phyloP scores from a whole-genome alignment of 2,888 invertebrate genomes.

The Tetragnatha montana region DNA sequence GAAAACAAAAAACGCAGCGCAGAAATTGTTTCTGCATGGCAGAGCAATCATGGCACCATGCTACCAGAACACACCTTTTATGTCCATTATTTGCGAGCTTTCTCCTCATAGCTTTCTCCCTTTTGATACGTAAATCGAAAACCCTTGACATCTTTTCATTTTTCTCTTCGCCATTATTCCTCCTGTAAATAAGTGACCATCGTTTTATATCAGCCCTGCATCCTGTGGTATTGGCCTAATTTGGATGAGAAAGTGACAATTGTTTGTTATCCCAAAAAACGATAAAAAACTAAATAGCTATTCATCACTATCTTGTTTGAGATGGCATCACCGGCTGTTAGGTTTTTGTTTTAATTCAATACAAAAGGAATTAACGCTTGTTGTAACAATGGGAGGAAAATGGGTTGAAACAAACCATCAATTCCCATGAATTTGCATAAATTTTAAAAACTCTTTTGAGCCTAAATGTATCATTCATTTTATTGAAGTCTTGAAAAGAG shows the following conservation, averaged over 20 bases:
- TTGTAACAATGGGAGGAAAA: background rate
- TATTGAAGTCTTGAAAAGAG: no score
- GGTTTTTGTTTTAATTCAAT: background rate
- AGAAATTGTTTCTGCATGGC: slow-evolving; percentile 64
- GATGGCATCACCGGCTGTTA: background rate
- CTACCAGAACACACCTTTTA: slow-evolving; percentile 39
- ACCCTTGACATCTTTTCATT: slow-evolving; percentile 64
- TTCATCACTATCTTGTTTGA: background rate
- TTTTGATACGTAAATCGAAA: slow-evolving; percentile 56
- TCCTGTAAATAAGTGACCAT: slow-evolving; percentile 17
- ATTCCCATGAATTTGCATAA: background rate
- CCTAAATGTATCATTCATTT: background rate
- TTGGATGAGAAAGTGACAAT: slow-evolving; percentile 6
- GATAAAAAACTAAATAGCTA: background rate
- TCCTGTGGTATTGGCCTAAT: slow-evolving; percentile 42
- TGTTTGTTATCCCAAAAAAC: background rate
- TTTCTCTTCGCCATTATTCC: slow-evolving; percentile 16
- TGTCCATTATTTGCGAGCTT: slow-evolving; percentile 37
- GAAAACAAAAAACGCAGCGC: slow-evolving; percentile 4
- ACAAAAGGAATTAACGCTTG: background rate
- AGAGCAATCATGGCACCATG: slow-evolving; percentile 45
- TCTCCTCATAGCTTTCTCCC: slow-evolving; percentile 56
- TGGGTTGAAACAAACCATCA: background rate
- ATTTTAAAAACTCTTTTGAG: background rate
- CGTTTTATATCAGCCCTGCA: background rate